These are phyloP conservation scores for Manis javanica DNA, from an alignment of 2,797 vertebrate species.

Conservation along the genomic window DNA sequence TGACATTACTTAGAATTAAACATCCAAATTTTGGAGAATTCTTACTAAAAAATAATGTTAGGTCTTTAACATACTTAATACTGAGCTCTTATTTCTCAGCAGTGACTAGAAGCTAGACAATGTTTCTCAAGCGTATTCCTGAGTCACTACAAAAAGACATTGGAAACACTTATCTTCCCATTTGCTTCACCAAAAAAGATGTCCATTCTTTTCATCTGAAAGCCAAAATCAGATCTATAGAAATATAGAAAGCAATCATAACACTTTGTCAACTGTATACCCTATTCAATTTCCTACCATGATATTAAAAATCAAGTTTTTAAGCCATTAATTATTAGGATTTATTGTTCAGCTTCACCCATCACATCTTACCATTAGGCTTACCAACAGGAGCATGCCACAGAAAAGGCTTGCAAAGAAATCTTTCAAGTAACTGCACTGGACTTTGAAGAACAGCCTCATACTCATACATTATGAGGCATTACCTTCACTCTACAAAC, in stretches of 20 bases:
- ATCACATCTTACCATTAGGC: neutral
- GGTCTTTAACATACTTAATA: constrained; percentile 27
- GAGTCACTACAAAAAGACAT: neutral
- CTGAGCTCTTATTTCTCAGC: neutral
- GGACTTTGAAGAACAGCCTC: neutral
- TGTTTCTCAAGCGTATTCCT: neutral
- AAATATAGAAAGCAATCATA: neutral
- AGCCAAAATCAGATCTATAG: neutral
- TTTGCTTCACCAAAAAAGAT: neutral
- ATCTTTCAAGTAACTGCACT: neutral
- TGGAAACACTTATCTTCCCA: neutral
- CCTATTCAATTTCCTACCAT: neutral
- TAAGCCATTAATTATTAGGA: neutral
- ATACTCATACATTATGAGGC: neutral
- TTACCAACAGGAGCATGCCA: neutral
- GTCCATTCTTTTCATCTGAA: constrained; percentile 38
- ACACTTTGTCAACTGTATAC: neutral
- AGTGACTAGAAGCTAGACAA: neutral
- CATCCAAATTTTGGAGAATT: constrained; percentile 13
- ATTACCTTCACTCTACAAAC: neutral
- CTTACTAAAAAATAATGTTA: constrained; percentile 11
- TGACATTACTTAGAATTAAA: neutral
- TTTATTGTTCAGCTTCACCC: neutral
- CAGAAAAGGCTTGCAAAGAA: neutral
- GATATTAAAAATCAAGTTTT: neutral